Evolutionary conservation across 2,797 vertebrate species (phyloP), one percentile per base, ranked within the genome.

Genomic region (Etheostoma perlongum): DNA sequence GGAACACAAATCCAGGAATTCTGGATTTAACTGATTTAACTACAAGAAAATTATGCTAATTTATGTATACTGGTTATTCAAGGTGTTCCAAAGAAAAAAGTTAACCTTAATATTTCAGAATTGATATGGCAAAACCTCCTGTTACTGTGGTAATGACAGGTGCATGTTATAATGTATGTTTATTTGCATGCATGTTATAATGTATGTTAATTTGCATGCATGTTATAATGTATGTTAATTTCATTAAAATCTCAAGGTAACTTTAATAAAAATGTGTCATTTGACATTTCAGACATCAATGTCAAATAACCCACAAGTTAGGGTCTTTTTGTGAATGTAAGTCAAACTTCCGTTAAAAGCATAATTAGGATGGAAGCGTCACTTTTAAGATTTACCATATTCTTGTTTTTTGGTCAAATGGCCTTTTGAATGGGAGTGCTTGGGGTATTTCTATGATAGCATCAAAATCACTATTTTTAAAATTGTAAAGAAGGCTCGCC

Each of bases 1-100:
- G 75, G 63, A 72, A 77, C 57, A n/a, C 67, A 74, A 66, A 87
- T 87, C 59, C 36, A 40, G n/a, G 30, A 67, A 78, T 67, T 11
- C 11, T 16, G 54, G 30, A 30, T 27, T 40, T 40, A 27, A 60
- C 21, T 48, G 12, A 69, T 16, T 2, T 9, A 23, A 27, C 27
- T 27, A 27, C 27, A 19, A 62, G 54, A 15, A 48, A 23, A 64
- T 46, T 61, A 12, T 6, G 54, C 23, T 15, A 54, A 10, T 74
- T 63, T 63, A 18, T 51, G 6, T 61, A 8, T 12, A n/a, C 46
- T 40, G 15, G 30, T 30, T 8, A 25, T 21, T 21, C 23, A 61
- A 54, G 36, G 13, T 18, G 66, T 33, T 33, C 21, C 15, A 58
- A 49, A 30, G 42, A 52, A 12, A 4, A 14, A 62, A 54, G 4